A percentile compares a stretch with the other conserved stretches of the same genome.
Evolutionary conservation across 2,113 vertebrate species (phyloP).

Genomic region (Eolophus roseicapilla): DNA sequence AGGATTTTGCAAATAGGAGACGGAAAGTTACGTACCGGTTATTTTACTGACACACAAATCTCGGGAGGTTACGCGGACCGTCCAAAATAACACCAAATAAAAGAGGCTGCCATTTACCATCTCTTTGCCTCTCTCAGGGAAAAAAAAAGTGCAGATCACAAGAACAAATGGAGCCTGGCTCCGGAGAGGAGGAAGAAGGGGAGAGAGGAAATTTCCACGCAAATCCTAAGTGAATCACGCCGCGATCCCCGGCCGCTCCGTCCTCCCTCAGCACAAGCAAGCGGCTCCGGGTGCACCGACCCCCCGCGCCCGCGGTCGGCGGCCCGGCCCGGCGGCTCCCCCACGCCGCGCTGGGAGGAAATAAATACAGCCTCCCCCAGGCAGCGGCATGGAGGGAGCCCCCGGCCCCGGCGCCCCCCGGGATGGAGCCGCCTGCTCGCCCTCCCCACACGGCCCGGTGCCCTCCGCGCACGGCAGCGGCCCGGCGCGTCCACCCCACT

Average conservation of each 20-base stretch:
- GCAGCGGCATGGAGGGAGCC: background rate
- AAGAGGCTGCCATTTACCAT: constrained; percentile 54
- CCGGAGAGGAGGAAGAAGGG: background rate
- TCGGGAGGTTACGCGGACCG: background rate
- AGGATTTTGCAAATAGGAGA: background rate
- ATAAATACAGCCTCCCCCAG: background rate
- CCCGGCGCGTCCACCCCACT: too few relatives aligned
- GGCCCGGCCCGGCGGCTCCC: background rate
- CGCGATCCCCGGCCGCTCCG: background rate
- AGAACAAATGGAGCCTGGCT: constrained; percentile 56
- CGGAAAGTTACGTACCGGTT: background rate
- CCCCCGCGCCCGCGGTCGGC: background rate
- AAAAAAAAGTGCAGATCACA: background rate
- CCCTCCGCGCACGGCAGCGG: too few relatives aligned
- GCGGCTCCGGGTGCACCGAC: background rate
- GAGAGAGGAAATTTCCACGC: constrained; percentile 63
- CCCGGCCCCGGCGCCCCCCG: background rate
- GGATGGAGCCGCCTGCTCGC: too few relatives aligned
- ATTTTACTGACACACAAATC: background rate
- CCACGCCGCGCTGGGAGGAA: background rate
- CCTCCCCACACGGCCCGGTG: too few relatives aligned
- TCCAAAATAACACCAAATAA: constrained; percentile 21
- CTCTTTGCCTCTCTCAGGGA: background rate
- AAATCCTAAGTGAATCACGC: constrained; percentile 48
- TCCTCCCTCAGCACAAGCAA: background rate